Evolutionary conservation across 2,888 invertebrate species (phyloP).

Genomic region (Schrankia costaestrigalis): DNA sequence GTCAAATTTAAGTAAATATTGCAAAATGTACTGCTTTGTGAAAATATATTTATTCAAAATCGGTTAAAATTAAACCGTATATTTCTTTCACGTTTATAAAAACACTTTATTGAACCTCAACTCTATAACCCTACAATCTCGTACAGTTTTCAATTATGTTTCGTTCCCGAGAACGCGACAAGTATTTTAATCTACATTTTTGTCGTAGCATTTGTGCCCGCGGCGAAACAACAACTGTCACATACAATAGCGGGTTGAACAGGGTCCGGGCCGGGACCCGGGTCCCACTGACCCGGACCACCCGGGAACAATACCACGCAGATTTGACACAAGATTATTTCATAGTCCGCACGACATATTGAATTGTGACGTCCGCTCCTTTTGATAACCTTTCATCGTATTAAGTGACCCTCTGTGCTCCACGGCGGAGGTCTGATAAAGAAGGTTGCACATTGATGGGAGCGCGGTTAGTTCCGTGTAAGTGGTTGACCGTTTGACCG

Average conservation of each 20-base stretch:
- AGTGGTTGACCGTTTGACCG: constrained; percentile 11
- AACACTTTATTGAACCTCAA: no score
- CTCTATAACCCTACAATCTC: not conserved
- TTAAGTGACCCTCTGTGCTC: constrained; percentile 16
- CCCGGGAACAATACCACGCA: constrained; percentile 4
- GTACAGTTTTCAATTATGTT: constrained; percentile 12
- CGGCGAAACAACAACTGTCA: constrained; percentile 26
- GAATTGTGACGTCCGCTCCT: constrained; percentile 21
- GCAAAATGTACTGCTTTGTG: no score
- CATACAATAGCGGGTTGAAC: constrained; percentile 14
- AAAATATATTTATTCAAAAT: no score
- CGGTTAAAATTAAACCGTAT: no score
- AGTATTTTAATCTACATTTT: constrained; percentile 25
- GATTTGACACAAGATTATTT: constrained; percentile 24
- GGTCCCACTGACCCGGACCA: not conserved
- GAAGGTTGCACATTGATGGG: constrained; percentile 13
- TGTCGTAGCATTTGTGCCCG: constrained; percentile 20
- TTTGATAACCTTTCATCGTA: constrained; percentile 23
- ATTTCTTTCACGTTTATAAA: no score
- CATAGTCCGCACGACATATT: constrained; percentile 18
- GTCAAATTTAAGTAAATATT: constrained; percentile 21
- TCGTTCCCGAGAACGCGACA: constrained; percentile 10
- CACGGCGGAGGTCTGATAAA: constrained; percentile 13
- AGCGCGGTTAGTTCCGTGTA: constrained; percentile 13
- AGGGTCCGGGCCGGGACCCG: not conserved